Evolutionary conservation across 1,140 invertebrate species (phyloP).

Genomic region (Solenopsis fugax): DNA sequence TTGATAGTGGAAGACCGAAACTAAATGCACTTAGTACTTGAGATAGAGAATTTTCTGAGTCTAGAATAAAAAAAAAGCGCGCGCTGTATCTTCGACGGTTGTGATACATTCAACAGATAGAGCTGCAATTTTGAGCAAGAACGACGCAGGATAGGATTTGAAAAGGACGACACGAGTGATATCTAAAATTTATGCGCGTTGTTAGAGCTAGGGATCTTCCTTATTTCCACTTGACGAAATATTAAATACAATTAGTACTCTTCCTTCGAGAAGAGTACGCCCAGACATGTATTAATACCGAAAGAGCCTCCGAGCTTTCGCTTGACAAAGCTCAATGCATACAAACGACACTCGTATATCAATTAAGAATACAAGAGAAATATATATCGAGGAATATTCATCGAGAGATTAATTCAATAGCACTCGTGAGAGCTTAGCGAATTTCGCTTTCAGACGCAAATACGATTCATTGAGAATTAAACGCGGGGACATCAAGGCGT

Average conservation of each 20-base stretch:
- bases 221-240: not conserved
- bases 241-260: slow-evolving; percentile 20
- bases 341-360: slow-evolving; percentile 52
- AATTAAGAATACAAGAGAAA: slow-evolving; percentile 57
- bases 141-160: not conserved
- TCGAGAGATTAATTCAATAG: slow-evolving; percentile 62
- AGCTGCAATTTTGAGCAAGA: not conserved
- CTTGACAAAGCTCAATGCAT: slow-evolving; percentile 40
- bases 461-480: slow-evolving; percentile 51
- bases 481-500: slow-evolving; percentile 32
- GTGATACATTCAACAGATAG: not conserved
- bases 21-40: not conserved
- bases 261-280: not conserved
- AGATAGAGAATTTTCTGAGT: not conserved
- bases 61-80: not conserved
- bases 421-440: slow-evolving; percentile 44
- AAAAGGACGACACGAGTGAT: not conserved
- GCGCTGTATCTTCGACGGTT: not conserved
- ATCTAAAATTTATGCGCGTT: slow-evolving; percentile 3
- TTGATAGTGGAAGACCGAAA: not conserved
- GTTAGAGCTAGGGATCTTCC: not conserved
- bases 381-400: slow-evolving; percentile 54
- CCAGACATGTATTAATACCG: not conserved
- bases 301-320: not conserved
- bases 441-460: slow-evolving; percentile 44